phyloP scores from a whole-genome alignment of 2,888 invertebrate species.

The Drosophila recens region DNA sequence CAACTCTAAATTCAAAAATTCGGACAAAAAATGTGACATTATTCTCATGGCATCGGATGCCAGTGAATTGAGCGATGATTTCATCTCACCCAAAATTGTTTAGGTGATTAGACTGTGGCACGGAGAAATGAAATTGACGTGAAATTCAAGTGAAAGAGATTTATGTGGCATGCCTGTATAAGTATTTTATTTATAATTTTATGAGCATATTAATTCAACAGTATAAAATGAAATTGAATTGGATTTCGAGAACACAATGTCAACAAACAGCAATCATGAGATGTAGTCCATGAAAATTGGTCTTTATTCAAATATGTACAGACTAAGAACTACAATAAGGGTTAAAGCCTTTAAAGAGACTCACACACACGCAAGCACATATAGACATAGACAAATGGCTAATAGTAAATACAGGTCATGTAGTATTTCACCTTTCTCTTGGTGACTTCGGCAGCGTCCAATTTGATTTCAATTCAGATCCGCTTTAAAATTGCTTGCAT shows the following conservation, averaged over 20 bases:
- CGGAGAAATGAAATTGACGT: too few relatives aligned
- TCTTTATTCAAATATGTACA: conserved; percentile 28
- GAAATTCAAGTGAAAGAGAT: too few relatives aligned
- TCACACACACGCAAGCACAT: conserved; percentile 2
- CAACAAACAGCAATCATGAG: conserved; percentile 12
- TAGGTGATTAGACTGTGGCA: too few relatives aligned
- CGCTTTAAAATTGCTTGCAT: conserved; percentile 63
- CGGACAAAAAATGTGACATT: too few relatives aligned
- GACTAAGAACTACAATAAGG: conserved; percentile 33
- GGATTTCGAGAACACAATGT: conserved; percentile 1
- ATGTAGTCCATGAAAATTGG: conserved; percentile 15
- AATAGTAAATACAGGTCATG: conserved; percentile 50
- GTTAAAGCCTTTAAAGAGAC: conserved; percentile 20
- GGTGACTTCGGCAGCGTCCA: conserved; percentile 7
- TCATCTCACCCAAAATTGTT: too few relatives aligned
- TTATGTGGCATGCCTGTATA: too few relatives aligned
- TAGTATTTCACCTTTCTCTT: conserved; percentile 34
- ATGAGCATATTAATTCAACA: background rate
- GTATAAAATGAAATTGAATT: conserved; percentile 4
- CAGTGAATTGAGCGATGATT: too few relatives aligned
- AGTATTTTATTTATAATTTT: background rate
- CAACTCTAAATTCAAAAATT: too few relatives aligned
- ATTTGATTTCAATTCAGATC: conserved; percentile 66
- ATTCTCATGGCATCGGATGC: too few relatives aligned
- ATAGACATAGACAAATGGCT: conserved; percentile 4